A percentile compares a stretch with the other conserved stretches of the same genome.
Evolutionary conservation across 2,797 vertebrate species (phyloP).

Genomic region (Eupleurogrammus muticus): DNA sequence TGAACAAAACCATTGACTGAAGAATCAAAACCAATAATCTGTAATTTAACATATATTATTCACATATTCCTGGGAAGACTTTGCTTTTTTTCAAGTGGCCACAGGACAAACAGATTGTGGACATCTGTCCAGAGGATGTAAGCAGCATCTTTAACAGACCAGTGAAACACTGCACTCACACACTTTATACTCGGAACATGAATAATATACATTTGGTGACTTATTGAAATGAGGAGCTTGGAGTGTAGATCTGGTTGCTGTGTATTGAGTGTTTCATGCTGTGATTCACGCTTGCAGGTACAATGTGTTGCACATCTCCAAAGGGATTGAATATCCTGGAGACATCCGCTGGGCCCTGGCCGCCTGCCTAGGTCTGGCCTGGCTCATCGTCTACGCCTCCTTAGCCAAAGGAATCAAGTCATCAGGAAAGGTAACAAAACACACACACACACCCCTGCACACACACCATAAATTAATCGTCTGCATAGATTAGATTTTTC

Average conservation of each 20-base stretch:
- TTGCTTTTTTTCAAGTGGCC: too few relatives aligned
- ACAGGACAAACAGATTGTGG: too few relatives aligned
- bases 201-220: not conserved
- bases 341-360: conserved; percentile 96
- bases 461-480: too few relatives aligned
- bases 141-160: not conserved
- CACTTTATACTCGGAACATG: too few relatives aligned
- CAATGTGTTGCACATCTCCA: conserved; percentile 97
- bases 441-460: not conserved
- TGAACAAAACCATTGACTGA: too few relatives aligned
- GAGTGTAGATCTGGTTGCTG: not conserved
- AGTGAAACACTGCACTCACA: too few relatives aligned
- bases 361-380: conserved; percentile 92
- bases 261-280: conserved; percentile 12
- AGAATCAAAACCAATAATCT: too few relatives aligned
- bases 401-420: conserved; percentile 99
- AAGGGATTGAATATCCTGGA: conserved; percentile 96
- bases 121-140: not conserved
- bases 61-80: too few relatives aligned
- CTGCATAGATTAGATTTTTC: not conserved
- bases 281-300: conserved; percentile 83
- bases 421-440: conserved; percentile 91
- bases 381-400: conserved; percentile 96
- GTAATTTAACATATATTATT: too few relatives aligned
- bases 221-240: not conserved